Conservation (phyloP, 2,888 invertebrate genomes). For the Alloplasta piceator region DNA sequence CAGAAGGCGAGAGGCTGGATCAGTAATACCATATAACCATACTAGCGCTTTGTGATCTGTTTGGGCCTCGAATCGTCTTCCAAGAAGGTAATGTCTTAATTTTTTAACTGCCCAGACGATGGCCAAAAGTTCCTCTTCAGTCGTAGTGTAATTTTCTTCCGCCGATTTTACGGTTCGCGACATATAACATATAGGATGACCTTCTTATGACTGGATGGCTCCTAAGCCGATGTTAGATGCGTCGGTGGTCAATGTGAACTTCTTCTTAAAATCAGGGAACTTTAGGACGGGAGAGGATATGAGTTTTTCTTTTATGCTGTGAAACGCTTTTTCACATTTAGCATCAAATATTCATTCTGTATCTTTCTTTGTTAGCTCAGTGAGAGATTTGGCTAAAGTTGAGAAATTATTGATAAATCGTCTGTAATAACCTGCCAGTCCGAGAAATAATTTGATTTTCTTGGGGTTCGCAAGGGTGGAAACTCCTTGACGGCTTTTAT, state of each 20-base stretch:
- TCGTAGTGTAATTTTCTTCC: conserved; percentile 56
- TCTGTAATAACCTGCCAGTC: background rate
- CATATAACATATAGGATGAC: conserved; percentile 76
- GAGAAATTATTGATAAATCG: conserved; percentile 43
- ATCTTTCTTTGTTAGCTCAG: conserved; percentile 36
- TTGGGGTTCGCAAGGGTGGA: conserved; percentile 5
- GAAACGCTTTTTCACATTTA: conserved; percentile 23
- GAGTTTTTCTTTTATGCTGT: conserved; percentile 6
- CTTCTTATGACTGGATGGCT: conserved; percentile 75
- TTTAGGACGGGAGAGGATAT: conserved; percentile 46
- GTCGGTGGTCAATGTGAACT: conserved; percentile 73
- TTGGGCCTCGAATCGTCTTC: conserved; percentile 31
- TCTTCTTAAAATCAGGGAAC: conserved; percentile 70
- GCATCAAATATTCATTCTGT: conserved; percentile 26
- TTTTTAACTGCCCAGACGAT: conserved; percentile 66
- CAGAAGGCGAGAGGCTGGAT: conserved; percentile 32
- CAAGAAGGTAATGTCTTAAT: conserved; percentile 51
- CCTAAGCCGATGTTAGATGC: conserved; percentile 74
- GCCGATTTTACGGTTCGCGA: conserved; percentile 69
- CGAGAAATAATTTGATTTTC: background rate
- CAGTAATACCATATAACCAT: conserved; percentile 19
- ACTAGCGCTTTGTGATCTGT: conserved; percentile 38
- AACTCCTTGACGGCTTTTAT: conserved; percentile 10
- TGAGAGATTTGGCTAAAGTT: conserved; percentile 47
- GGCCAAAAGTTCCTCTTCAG: conserved; percentile 44